phyloP scores from a whole-genome alignment of 2,113 vertebrate species.

The Trochalopteron elliotii region DNA sequence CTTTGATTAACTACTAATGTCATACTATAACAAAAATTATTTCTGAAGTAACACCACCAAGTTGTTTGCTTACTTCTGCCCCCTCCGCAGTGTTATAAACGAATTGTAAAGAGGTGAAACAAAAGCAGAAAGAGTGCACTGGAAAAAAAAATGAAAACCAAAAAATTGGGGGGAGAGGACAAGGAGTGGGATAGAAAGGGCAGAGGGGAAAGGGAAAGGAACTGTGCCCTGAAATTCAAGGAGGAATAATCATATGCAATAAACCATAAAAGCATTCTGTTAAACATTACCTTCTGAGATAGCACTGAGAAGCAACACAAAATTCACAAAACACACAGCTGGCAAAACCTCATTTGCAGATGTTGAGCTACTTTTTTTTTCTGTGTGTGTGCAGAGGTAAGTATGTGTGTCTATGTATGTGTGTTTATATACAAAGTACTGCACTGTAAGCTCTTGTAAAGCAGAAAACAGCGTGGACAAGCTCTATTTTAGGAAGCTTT shows the following conservation, averaged over 20 bases:
- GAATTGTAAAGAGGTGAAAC: not conserved
- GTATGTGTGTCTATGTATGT: too few species aligned
- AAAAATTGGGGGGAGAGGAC: fast-evolving
- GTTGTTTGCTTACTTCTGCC: not conserved
- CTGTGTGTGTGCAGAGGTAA: not conserved
- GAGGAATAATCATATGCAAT: not conserved
- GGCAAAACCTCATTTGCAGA: not conserved
- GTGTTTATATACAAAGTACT: not conserved
- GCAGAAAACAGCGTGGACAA: not conserved
- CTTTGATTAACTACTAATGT: slow-evolving; percentile 11
- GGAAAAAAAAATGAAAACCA: too few species aligned
- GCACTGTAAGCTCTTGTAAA: not conserved
- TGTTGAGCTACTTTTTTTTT: not conserved
- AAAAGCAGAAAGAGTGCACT: not conserved
- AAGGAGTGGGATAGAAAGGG: not conserved
- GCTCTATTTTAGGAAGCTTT: slow-evolving; percentile 7
- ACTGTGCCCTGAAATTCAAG: not conserved
- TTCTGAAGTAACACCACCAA: not conserved
- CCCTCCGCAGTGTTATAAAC: not conserved
- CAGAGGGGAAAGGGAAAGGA: not conserved
- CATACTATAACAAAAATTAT: not conserved
- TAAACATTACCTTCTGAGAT: slow-evolving; percentile 25
- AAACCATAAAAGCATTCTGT: slow-evolving; percentile 24
- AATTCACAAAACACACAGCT: not conserved
- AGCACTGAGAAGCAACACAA: not conserved